Percentiles rank a stretch among this genome's conserved stretches.
phyloP scores from a whole-genome alignment of 2,797 vertebrate species.

The Nasua narica region DNA sequence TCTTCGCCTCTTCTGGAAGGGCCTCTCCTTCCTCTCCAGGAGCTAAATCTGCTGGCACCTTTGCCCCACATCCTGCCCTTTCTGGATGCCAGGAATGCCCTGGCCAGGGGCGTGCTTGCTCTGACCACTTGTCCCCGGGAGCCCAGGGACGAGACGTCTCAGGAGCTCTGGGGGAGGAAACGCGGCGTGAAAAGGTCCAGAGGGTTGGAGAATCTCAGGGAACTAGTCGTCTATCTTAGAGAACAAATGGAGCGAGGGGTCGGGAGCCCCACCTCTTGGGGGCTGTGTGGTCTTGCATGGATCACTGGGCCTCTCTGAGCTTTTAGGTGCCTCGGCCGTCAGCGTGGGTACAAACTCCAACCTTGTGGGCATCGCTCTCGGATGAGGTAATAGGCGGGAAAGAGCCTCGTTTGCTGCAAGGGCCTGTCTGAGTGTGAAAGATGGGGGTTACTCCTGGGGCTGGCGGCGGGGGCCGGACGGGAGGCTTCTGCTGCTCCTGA shows the following conservation, averaged over 20 bases:
- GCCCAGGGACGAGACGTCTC: constrained; percentile 9
- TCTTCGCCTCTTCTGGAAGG: neutral
- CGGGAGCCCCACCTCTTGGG: neutral
- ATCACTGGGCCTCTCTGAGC: constrained; percentile 19
- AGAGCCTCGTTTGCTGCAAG: neutral
- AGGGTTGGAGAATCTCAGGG: neutral
- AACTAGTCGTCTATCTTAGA: neutral
- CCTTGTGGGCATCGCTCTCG: neutral
- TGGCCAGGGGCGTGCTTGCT: constrained; percentile 47
- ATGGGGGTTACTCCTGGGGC: neutral
- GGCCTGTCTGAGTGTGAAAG: neutral
- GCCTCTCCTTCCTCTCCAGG: constrained; percentile 34
- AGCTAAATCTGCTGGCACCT: constrained; percentile 71
- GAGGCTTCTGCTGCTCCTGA: neutral
- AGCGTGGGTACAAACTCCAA: neutral
- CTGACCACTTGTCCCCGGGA: constrained; percentile 50
- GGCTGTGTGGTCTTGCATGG: constrained; percentile 26
- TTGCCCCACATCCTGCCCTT: constrained; percentile 71
- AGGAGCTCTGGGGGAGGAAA: neutral
- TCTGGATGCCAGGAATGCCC: constrained; percentile 68
- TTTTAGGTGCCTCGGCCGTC: neutral
- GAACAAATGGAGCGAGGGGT: neutral
- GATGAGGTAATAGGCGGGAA: neutral
- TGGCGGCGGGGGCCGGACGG: neutral
- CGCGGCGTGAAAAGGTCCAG: neutral